Base-by-base conservation (phyloP, 2,888 invertebrate genomes). In the Synergus umbraculus region DNA sequence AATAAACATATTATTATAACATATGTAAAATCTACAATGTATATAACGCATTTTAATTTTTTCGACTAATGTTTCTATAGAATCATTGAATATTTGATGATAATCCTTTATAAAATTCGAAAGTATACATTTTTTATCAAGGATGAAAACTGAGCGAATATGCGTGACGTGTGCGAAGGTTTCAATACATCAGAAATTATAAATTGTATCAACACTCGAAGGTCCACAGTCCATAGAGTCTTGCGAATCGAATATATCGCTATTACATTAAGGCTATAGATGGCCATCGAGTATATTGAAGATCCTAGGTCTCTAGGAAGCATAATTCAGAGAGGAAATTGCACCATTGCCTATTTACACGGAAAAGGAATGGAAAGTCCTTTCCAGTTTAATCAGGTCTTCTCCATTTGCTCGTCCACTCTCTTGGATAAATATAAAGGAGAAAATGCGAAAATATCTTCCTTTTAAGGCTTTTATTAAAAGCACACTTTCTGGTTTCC, bases 181-280 rank as follows among this genome's bases (percentile, higher is more conserved):
- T 65, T 43, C 15, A 29, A 29, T 64, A 12, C 41, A 43, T 65
- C 65, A 41, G 65, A 65, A 65, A 43, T 65, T 65, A 43, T 65
- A 64, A 64, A 37, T 65, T 65, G 65, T 65, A 65, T 65, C 65
- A 65, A 65, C 43, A 43, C 43, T 65, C 65, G 41, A 64, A 29
- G 37, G 41, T 65, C 18, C 65, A 43, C 13, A 43, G n/a, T 65
- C 12, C 49, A 49, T 15, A 49, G 13, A 49, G 10, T 49, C 65
- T 43, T 41, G 43, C 4, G 65, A 65, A 43, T 65, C 43, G 43
- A 65, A 65, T 65, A 37, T 64, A 64, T 41, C 15, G 12, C 12
- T 15, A 65, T 43, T n/a, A 65, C 65, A 18, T 65, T n/a, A 65
- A 65, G 43, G 65, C 41, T 65, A n/a, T 65, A n/a, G n/a, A 65